Percentiles rank a stretch among this genome's conserved stretches.
Conservation (phyloP, 2,113 vertebrate species). For the Microtus montanus region DNA sequence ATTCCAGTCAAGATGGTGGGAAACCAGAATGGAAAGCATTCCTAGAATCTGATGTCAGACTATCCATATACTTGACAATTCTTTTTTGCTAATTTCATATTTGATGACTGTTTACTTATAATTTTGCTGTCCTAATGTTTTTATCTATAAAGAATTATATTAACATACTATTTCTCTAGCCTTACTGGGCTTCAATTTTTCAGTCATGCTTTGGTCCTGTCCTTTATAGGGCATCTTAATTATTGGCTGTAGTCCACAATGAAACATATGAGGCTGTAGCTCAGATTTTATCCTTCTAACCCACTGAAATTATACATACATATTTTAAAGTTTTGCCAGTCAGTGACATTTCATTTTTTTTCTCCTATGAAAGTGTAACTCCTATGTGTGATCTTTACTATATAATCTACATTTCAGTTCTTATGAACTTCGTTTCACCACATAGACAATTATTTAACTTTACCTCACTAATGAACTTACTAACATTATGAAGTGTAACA, state of each 20-base stretch:
- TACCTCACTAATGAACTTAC: background rate
- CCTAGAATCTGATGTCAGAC: no score
- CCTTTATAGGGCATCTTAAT: background rate
- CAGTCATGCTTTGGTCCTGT: no score
- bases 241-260: background rate
- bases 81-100: background rate
- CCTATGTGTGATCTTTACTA: background rate
- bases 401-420: background rate
- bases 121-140: background rate
- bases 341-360: background rate
- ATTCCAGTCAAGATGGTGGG: no score
- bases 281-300: background rate
- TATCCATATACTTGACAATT: no score
- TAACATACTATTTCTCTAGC: background rate
- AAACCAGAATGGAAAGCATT: no score
- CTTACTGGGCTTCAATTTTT: no score
- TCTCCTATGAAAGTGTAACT: background rate
- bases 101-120: background rate
- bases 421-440: background rate
- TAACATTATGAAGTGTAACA: background rate
- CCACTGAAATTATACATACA: background rate
- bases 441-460: background rate
- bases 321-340: background rate
- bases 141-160: background rate
- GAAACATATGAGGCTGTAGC: background rate